phyloP scores from a whole-genome alignment of 1,140 invertebrate genomes.

The Metopolophium dirhodum region DNA sequence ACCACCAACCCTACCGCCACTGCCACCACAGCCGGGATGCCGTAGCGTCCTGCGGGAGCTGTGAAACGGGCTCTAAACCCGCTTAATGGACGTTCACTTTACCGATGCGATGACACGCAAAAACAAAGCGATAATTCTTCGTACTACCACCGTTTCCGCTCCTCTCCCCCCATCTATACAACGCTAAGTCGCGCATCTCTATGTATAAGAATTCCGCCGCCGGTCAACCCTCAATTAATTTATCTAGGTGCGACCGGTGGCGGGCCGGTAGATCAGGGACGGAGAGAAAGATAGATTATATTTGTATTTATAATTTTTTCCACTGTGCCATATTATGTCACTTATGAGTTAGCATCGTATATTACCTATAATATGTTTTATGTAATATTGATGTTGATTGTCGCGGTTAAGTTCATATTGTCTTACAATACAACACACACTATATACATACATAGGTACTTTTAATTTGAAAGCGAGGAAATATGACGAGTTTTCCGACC shows the following conservation, averaged over 20 bases:
- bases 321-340: neutral
- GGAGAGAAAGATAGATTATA: neutral
- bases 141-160: neutral
- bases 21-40: neutral
- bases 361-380: neutral
- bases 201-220: neutral
- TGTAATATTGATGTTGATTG: neutral
- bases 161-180: neutral
- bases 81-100: constrained; percentile 57
- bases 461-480: neutral
- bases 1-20: neutral
- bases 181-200: neutral
- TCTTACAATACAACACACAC: neutral
- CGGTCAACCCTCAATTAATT: constrained; percentile 51
- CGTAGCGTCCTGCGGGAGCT: constrained; percentile 39
- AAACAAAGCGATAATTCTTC: constrained; percentile 57
- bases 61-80: constrained; percentile 55
- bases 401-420: neutral
- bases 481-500: too few relatives aligned
- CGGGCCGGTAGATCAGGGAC: too few relatives aligned
- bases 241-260: neutral
- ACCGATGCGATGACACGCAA: constrained; percentile 56
- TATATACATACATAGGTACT: neutral
- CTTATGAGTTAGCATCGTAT: neutral
- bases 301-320: neutral